These are phyloP conservation scores for Arctopsyche grandis DNA, from an alignment of 1,140 invertebrate species.

Conservation along the genomic window DNA sequence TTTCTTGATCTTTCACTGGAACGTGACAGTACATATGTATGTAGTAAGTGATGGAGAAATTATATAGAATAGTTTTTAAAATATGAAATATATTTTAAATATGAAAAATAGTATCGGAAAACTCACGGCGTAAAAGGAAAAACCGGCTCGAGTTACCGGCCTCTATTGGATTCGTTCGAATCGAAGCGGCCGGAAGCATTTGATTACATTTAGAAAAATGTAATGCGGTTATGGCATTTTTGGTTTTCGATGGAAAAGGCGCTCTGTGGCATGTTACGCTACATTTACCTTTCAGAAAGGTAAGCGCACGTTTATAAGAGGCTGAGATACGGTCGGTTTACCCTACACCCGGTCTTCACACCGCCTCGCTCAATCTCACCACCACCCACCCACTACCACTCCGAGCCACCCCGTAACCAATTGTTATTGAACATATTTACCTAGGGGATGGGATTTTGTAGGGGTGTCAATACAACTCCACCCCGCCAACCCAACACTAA, in stretches of 20 bases:
- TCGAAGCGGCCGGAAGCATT: background rate
- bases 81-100: too few species aligned
- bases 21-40: too few species aligned
- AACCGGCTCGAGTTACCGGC: background rate
- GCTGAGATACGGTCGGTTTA: slow-evolving; percentile 46
- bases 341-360: slow-evolving; percentile 22
- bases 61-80: too few species aligned
- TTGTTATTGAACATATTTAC: slow-evolving; percentile 48
- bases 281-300: slow-evolving; percentile 49
- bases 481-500: background rate
- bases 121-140: too few species aligned
- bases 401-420: slow-evolving; percentile 1
- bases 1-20: too few species aligned
- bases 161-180: background rate
- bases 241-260: slow-evolving; percentile 28
- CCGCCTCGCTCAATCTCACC: background rate
- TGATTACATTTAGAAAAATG: slow-evolving; percentile 9
- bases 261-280: slow-evolving; percentile 34
- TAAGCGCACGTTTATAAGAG: slow-evolving; percentile 46
- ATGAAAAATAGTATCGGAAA: too few species aligned
- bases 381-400: background rate
- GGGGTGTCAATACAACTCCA: background rate
- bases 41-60: too few species aligned
- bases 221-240: slow-evolving; percentile 40
- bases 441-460: slow-evolving; percentile 22